Percentiles rank a stretch among this genome's conserved stretches.
phyloP scores from a whole-genome alignment of 2,888 invertebrate species.

The Ypsolopha scabrella region DNA sequence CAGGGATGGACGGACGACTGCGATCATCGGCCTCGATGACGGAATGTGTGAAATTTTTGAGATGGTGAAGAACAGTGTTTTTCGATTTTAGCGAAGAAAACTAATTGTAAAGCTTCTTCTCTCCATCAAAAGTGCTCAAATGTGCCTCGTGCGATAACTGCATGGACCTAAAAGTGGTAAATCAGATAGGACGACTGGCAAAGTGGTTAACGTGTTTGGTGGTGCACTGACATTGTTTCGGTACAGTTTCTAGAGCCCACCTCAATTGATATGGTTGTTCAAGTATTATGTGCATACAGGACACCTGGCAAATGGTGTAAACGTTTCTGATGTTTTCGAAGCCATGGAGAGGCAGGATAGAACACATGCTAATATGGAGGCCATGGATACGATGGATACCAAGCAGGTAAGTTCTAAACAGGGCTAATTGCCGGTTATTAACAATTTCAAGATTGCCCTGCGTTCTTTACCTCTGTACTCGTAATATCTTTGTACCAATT shows the following conservation, averaged over 20 bases:
- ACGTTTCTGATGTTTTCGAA: constrained; percentile 64
- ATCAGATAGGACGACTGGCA: constrained; percentile 25
- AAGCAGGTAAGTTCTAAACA: constrained; percentile 70
- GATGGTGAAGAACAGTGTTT: constrained; percentile 64
- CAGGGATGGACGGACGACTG: constrained; percentile 33
- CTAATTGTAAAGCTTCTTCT: constrained; percentile 30
- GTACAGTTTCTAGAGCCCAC: constrained; percentile 51
- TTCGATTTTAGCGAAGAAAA: constrained; percentile 33
- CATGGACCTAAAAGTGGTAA: constrained; percentile 16
- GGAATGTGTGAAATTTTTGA: constrained; percentile 66
- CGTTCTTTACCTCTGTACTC: constrained; percentile 26
- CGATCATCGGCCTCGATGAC: constrained; percentile 67
- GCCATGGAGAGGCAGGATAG: constrained; percentile 62
- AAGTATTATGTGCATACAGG: constrained; percentile 45
- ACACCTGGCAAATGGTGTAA: constrained; percentile 46
- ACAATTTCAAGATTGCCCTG: constrained; percentile 33
- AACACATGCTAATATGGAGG: constrained; percentile 72
- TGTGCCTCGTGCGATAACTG: constrained; percentile 28
- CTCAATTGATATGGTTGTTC: constrained; percentile 63
- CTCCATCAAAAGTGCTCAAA: constrained; percentile 20
- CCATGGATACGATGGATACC: constrained; percentile 72
- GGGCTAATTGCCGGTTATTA: constrained; percentile 55
- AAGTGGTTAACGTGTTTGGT: constrained; percentile 50
- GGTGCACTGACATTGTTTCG: constrained; percentile 66
- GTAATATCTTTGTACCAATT: constrained; percentile 10